These are phyloP conservation scores for Dissostichus mawsoni DNA, from an alignment of 2,113 vertebrate genomes.

Conservation along the genomic window DNA sequence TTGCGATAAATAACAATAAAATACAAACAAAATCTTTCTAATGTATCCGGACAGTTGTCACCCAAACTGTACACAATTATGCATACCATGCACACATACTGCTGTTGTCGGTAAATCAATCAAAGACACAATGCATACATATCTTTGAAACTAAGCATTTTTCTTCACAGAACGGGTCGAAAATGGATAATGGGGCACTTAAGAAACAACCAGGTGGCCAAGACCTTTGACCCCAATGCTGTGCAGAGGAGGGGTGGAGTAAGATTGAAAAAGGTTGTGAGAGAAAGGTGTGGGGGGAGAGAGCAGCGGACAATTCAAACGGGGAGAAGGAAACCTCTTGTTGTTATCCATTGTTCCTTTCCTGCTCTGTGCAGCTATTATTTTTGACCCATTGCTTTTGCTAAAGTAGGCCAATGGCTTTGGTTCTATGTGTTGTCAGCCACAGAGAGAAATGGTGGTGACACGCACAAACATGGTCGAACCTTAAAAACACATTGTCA, in stretches of 20 bases:
- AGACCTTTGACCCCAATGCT: slow-evolving; percentile 8
- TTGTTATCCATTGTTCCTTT: neutral
- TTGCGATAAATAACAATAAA: no score
- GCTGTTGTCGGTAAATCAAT: neutral
- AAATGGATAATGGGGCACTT: neutral
- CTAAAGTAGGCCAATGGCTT: neutral
- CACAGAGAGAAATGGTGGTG: slow-evolving; percentile 1
- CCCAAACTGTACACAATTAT: no score
- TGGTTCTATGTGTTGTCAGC: slow-evolving; percentile 5
- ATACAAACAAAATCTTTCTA: no score
- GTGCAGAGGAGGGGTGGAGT: neutral
- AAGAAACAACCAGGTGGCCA: neutral
- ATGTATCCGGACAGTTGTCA: no score
- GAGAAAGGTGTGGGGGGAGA: neutral
- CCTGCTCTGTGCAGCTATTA: neutral
- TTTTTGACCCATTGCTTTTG: neutral
- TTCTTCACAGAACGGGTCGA: neutral
- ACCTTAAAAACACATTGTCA: slow-evolving; percentile 1
- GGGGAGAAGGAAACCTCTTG: neutral
- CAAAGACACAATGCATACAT: neutral
- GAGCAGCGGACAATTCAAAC: neutral
- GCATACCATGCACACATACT: no score
- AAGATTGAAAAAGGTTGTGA: neutral
- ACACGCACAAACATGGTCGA: neutral
- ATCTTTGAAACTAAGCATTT: neutral